These are phyloP conservation scores for Danio albolineatus DNA, from an alignment of 2,797 vertebrate genomes.

Conservation along the genomic window DNA sequence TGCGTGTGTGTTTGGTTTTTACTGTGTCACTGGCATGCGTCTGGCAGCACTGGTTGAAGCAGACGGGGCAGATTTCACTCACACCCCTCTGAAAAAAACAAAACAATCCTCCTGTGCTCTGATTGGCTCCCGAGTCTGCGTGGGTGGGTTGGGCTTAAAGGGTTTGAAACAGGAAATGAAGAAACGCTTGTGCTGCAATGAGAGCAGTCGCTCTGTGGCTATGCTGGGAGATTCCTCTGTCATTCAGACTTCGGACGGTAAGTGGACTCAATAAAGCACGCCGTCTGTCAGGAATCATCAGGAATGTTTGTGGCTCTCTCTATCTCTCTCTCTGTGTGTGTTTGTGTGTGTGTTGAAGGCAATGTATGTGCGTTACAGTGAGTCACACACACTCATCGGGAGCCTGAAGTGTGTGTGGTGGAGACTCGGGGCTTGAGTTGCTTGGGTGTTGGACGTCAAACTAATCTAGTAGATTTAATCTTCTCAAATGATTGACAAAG, in stretches of 20 bases:
- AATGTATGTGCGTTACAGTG: constrained; percentile 27
- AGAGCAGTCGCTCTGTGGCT: constrained; percentile 45
- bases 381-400: constrained; percentile 35
- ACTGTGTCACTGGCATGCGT: constrained; percentile 25
- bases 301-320: constrained; percentile 11
- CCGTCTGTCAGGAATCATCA: constrained; percentile 15
- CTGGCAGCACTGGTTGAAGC: constrained; percentile 75
- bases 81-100: constrained; percentile 30
- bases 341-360: constrained; percentile 12
- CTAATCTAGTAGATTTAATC: neutral
- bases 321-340: constrained; percentile 36
- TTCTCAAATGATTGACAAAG: neutral
- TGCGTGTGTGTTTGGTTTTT: neutral
- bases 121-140: constrained; percentile 50
- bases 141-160: constrained; percentile 40
- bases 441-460: neutral
- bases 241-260: constrained; percentile 40
- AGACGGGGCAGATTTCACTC: constrained; percentile 66
- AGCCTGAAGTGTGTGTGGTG: constrained; percentile 1
- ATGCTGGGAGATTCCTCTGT: constrained; percentile 39
- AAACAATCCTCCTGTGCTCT: neutral
- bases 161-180: constrained; percentile 57
- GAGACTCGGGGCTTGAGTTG: constrained; percentile 8
- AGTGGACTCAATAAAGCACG: constrained; percentile 31
- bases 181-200: constrained; percentile 16